Base-by-base conservation (phyloP, 2,888 invertebrate species). In the Eupelmus urozonus region DNA sequence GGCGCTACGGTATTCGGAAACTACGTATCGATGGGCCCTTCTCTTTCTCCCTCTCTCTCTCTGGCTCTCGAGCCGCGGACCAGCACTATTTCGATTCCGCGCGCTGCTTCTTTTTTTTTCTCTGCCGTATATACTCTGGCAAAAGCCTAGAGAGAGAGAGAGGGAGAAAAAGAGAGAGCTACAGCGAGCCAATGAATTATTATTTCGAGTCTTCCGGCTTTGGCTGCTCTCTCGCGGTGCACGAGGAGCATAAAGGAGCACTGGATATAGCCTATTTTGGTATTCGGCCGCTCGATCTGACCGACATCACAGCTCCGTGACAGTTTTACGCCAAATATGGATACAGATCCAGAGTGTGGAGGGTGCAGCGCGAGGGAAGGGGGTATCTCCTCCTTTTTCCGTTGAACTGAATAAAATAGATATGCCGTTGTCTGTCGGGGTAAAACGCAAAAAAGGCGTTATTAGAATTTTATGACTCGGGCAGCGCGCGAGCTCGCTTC, bases 31-130 rank as follows among this genome's bases (percentile, higher is more conserved):
- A 79, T 23, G 3, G 42, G 74, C 42, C 57, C 65, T 63, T 66
- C 70, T 80, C 71, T 59, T 65, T 53, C 76, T 72, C 51, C 63
- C 67, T 49, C 70, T 72, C 53, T 69, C 78, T 72, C 11, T 40
- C 40, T n/a, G n/a, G n/a, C n/a, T n/a, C n/a, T n/a, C n/a, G n/a
- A 34, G 34, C 34, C 5, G 9, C 9, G 34, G 9, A 9, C 34
- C 34, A 34, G 9, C 3, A 34, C 34, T 34, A 34, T 34, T 34
- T 9, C 34, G 45, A 13, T 45, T 45, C 34, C 45, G 45, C 4
- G 2, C 16, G 16, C 9, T 51, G 40, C 34, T 59, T 53, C 76
- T 78, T 67, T 78, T 60, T 62, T 73, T 72, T 74, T 59, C 67
- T 49, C 70, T 60, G 51, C 73, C 74, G 71, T 81, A 2, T 57